Conservation (phyloP, 2,888 invertebrate genomes). For the Napeogenes sylphis region DNA sequence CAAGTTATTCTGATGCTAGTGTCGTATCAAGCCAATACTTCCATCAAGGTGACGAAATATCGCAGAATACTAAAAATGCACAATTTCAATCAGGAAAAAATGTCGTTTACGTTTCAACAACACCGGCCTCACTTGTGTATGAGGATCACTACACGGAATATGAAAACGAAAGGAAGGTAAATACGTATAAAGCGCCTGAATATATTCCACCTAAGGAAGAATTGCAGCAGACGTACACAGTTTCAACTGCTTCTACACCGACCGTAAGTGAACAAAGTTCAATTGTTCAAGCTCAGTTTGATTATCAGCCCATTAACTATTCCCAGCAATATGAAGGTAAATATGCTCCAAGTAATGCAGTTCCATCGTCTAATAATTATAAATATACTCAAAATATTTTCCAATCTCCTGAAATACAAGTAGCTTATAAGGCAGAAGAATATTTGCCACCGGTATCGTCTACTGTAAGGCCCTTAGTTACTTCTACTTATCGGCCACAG, state of each 20-base stretch:
- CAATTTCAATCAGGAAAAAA: slow-evolving; percentile 49
- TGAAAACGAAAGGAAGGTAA: slow-evolving; percentile 46
- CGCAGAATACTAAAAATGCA: slow-evolving; percentile 41
- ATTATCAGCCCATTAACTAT: slow-evolving; percentile 43
- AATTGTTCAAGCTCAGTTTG: slow-evolving; percentile 43
- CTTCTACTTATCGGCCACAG: slow-evolving; percentile 52
- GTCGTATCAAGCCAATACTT: slow-evolving; percentile 66
- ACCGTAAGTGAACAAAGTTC: slow-evolving; percentile 47
- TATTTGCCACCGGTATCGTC: slow-evolving; percentile 60
- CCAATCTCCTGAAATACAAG: slow-evolving; percentile 63
- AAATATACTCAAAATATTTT: slow-evolving; percentile 55
- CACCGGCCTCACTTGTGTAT: slow-evolving; percentile 59
- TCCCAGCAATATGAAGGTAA: slow-evolving; percentile 41
- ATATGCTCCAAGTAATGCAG: slow-evolving; percentile 50
- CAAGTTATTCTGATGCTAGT: slow-evolving; percentile 62
- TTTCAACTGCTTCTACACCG: slow-evolving; percentile 49
- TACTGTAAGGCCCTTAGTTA: slow-evolving; percentile 43
- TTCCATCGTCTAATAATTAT: slow-evolving; percentile 42
- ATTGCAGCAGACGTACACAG: slow-evolving; percentile 50
- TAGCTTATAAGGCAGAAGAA: slow-evolving; percentile 61
- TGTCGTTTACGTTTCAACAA: slow-evolving; percentile 54
- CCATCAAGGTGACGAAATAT: slow-evolving; percentile 36
- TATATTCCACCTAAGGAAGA: slow-evolving; percentile 49
- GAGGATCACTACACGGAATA: slow-evolving; percentile 63
- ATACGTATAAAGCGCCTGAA: slow-evolving; percentile 46